Base-by-base conservation (phyloP, 2,113 vertebrate genomes). In the Coregonus clupeaformis region DNA sequence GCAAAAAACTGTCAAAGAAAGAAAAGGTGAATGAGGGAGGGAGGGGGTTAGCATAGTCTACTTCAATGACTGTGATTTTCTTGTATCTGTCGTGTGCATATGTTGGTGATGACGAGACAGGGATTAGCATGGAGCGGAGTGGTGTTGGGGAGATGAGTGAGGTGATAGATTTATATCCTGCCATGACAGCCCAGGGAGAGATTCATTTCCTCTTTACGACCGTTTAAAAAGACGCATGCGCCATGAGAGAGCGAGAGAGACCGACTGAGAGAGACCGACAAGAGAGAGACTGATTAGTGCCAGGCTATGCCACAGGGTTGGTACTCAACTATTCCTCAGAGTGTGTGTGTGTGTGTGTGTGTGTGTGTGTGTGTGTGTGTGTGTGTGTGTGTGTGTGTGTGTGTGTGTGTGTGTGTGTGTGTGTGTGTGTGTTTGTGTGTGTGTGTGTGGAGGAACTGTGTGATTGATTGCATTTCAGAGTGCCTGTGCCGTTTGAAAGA, bases 161-260 rank as follows among this genome's bases (percentile, higher is more conserved):
- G 83, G 84, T 65, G 84, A 85, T 82, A 85, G 86, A 92, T 92
- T 91, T 91, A 93, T 92, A 91, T 91, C 91, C 89, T 91, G 90
- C 83, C 85, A 78, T 69, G 32, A 84, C 83, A 72, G 85, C 80
- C 84, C 36, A 74, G 85, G 80, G 83, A 85, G 84, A 86, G 83
- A 90, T 91, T 90, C 86, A 90, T 91, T 90, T 92, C 89, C 85
- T 90, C 36, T 87, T 90, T 88, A 89, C 82, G 81, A 81, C 75
- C 77, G 42, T 89, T 86, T 84, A 87, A 90, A 80, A 52, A 72
- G 57, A 65, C 20, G 6, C 79, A 72, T 82, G 84, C 68, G 71
- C 77, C 63, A 22, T 67, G 71, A 69, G 59, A 36, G 71, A 82
- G 76, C 77, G 82, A 72, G 52, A 63, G 69, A 57, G 27, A 22